Conservation (phyloP, 1,140 invertebrate genomes). For the Adoxophyes honmai region DNA sequence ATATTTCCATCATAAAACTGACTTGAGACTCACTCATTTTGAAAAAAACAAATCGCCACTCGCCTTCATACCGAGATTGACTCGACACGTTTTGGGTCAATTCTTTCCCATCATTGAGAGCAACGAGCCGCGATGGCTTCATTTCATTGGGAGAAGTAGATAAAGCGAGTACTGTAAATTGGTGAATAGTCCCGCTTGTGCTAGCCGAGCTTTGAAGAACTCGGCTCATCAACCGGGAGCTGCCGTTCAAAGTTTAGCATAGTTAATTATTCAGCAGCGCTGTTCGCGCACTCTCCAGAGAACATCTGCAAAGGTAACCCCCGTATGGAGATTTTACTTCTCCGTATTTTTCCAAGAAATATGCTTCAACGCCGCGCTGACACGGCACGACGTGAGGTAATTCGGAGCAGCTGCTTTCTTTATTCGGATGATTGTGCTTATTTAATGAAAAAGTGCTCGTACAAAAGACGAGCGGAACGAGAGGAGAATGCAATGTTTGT, state of each 20-base stretch:
- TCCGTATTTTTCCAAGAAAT: slow-evolving; percentile 5
- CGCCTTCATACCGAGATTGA: no score
- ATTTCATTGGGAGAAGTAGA: no score
- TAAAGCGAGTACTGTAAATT: not conserved
- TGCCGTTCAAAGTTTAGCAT: slow-evolving; percentile 31
- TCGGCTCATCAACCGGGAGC: slow-evolving; percentile 25
- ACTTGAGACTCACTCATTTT: no score
- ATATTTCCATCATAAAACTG: no score
- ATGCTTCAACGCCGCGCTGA: slow-evolving; percentile 1
- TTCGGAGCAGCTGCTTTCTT: slow-evolving; percentile 6
- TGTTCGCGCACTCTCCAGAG: slow-evolving; percentile 23
- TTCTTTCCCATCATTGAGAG: no score
- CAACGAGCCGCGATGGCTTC: no score
- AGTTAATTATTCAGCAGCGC: slow-evolving; percentile 40
- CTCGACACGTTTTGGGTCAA: no score
- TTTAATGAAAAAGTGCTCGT: slow-evolving; percentile 1
- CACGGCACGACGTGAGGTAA: slow-evolving; percentile 3
- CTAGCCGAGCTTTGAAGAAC: slow-evolving; percentile 22
- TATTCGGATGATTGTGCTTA: slow-evolving; percentile 9
- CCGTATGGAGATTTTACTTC: slow-evolving; percentile 22
- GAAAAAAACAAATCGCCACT: no score
- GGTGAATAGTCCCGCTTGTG: slow-evolving; percentile 29
- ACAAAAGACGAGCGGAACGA: no score
- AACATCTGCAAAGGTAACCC: slow-evolving; percentile 15
- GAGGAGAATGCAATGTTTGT: no score